These are phyloP conservation scores for Merops nubicus DNA, from an alignment of 2,113 vertebrate species.

Conservation along the genomic window DNA sequence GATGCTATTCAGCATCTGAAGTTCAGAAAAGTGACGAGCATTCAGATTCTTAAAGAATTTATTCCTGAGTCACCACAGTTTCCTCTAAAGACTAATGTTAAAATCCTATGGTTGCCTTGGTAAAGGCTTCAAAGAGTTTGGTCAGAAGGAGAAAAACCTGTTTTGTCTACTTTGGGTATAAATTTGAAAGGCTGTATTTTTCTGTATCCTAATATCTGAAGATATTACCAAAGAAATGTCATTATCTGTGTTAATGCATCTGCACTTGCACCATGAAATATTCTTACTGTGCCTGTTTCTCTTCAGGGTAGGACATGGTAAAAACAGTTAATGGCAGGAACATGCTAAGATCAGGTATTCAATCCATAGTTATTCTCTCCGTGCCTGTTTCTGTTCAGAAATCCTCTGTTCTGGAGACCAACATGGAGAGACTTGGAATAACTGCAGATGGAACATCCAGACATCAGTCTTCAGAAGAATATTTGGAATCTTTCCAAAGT, in stretches of 20 bases:
- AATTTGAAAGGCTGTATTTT: background rate
- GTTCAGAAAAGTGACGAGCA: background rate
- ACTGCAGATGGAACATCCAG: background rate
- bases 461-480: background rate
- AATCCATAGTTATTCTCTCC: background rate
- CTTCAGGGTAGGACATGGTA: background rate
- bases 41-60: background rate
- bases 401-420: background rate
- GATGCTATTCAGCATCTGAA: background rate
- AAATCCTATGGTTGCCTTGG: background rate
- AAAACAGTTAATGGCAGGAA: background rate
- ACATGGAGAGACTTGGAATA: background rate
- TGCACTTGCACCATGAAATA: background rate
- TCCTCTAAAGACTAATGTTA: background rate
- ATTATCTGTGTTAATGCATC: background rate
- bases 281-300: background rate
- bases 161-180: background rate
- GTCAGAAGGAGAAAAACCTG: background rate
- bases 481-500: background rate
- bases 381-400: background rate
- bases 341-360: background rate
- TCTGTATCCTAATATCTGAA: background rate
- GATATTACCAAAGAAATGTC: background rate
- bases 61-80: background rate
- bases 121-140: background rate